A percentile compares a stretch with the other conserved stretches of the same genome.
Conservation (phyloP, 1,140 invertebrate genomes). For the Calycopis cecrops region DNA sequence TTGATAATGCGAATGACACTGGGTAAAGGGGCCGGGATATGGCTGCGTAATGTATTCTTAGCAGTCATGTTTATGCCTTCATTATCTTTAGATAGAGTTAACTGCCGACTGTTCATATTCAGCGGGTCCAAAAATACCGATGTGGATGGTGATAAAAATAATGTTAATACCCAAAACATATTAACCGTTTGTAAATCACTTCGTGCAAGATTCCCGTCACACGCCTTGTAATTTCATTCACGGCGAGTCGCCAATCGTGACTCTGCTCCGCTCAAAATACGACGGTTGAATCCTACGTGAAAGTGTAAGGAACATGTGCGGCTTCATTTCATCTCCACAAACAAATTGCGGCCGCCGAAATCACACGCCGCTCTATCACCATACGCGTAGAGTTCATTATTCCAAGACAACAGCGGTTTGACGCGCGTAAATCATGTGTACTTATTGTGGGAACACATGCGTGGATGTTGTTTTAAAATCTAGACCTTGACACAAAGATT, state of each 20-base stretch:
- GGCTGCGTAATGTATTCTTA: too few relatives aligned
- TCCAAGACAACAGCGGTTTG: neutral
- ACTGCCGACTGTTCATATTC: too few relatives aligned
- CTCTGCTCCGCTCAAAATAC: slow-evolving; percentile 15
- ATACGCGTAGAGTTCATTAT: slow-evolving; percentile 16
- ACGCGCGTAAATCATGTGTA: slow-evolving; percentile 22
- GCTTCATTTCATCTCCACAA: slow-evolving; percentile 8
- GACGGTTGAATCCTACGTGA: neutral
- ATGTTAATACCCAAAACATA: too few relatives aligned
- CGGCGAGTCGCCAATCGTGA: slow-evolving; percentile 23
- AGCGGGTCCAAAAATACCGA: too few relatives aligned
- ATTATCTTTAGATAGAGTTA: too few relatives aligned
- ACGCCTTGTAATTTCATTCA: neutral
- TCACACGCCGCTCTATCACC: neutral
- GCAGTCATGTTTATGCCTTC: too few relatives aligned
- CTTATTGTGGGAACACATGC: slow-evolving; percentile 42
- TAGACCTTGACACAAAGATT: slow-evolving; percentile 15
- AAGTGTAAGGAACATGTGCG: slow-evolving; percentile 15
- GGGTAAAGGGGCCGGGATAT: too few relatives aligned
- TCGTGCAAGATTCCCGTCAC: neutral
- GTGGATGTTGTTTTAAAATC: slow-evolving; percentile 18
- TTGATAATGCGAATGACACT: too few relatives aligned
- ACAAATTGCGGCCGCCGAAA: neutral
- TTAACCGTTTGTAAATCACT: too few relatives aligned
- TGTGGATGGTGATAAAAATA: too few relatives aligned